phyloP scores from a whole-genome alignment of 2,113 vertebrate genomes.

The Theristicus caerulescens region DNA sequence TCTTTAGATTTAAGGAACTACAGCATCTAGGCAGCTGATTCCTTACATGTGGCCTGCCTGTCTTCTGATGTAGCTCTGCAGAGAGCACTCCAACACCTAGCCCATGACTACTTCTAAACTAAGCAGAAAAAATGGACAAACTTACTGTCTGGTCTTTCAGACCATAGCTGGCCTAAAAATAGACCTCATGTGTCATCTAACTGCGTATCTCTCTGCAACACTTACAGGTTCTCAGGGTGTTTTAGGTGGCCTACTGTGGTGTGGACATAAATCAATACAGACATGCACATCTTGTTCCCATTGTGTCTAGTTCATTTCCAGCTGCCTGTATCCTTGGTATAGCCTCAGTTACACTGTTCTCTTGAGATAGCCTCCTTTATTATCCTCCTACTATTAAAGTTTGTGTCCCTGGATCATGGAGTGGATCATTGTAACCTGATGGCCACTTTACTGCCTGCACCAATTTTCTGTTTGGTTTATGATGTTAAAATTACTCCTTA shows the following conservation, averaged over 20 bases:
- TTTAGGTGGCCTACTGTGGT: background rate
- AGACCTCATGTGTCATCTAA: background rate
- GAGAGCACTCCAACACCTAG: background rate
- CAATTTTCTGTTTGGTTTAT: background rate
- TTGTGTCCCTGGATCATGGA: background rate
- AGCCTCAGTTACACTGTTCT: background rate
- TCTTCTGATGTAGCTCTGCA: background rate
- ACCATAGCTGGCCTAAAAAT: background rate
- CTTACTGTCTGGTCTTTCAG: background rate
- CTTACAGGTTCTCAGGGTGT: background rate
- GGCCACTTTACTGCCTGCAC: background rate
- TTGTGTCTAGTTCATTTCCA: background rate
- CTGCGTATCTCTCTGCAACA: background rate
- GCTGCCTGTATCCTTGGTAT: background rate
- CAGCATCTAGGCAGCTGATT: background rate
- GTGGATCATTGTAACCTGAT: background rate
- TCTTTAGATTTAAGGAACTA: background rate
- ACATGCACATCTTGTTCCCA: background rate
- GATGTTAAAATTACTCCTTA: background rate
- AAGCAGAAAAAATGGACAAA: background rate
- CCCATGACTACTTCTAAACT: background rate
- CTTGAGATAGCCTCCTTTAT: background rate
- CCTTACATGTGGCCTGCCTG: background rate
- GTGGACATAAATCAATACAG: background rate
- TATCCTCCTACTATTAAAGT: background rate